phyloP scores from a whole-genome alignment of 2,888 invertebrate genomes.

The Microplitis manilae region DNA sequence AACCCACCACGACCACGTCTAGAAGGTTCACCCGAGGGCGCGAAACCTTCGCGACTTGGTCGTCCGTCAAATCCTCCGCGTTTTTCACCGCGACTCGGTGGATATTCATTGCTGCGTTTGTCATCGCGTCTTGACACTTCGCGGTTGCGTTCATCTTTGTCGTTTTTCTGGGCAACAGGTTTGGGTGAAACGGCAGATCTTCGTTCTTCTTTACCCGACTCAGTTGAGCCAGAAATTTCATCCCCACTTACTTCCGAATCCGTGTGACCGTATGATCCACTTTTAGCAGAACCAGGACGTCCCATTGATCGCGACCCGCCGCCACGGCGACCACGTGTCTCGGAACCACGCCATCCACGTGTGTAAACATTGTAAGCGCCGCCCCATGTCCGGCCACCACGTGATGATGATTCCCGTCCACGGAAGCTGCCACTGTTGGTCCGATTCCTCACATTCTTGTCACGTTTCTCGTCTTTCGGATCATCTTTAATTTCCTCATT shows the following conservation, averaged over 20 bases:
- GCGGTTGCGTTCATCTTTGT: conserved; percentile 77
- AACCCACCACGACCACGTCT: conserved; percentile 83
- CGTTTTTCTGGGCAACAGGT: conserved; percentile 70
- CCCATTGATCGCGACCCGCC: conserved; percentile 65
- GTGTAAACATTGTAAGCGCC: conserved; percentile 67
- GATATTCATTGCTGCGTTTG: conserved; percentile 58
- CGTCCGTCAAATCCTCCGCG: conserved; percentile 61
- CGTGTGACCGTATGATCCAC: conserved; percentile 75
- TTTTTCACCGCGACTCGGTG: conserved; percentile 63
- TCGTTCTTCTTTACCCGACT: conserved; percentile 75
- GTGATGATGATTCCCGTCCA: conserved; percentile 57
- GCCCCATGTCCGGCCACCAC: conserved; percentile 70
- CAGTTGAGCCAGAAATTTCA: conserved; percentile 76
- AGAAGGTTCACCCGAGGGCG: conserved; percentile 91
- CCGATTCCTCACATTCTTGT: conserved; percentile 65
- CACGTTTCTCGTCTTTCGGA: conserved; percentile 69
- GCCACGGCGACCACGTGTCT: conserved; percentile 69
- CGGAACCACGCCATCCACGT: conserved; percentile 73
- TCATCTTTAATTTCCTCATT: conserved; percentile 67
- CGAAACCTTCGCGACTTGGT: conserved; percentile 80
- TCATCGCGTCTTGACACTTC: conserved; percentile 70
- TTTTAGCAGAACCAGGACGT: conserved; percentile 67
- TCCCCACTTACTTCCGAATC: conserved; percentile 86
- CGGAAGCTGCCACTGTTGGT: conserved; percentile 71
- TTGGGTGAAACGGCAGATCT: conserved; percentile 74